Conservation (phyloP, 2,797 vertebrate genomes). For the Lepus oiostolus region DNA sequence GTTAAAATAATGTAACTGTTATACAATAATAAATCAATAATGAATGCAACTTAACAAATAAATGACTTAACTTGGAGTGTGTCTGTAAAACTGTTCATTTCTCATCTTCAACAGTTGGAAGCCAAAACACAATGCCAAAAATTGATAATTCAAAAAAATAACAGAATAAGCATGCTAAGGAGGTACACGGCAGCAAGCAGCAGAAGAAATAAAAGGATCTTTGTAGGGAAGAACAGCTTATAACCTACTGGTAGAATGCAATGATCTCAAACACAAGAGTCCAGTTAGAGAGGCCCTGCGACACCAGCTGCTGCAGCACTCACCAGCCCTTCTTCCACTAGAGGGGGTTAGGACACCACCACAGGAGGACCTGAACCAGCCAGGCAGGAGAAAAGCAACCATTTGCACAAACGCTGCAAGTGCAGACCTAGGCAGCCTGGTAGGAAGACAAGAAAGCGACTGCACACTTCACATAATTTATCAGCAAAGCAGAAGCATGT, state of each 20-base stretch:
- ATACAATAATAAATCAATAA: slow-evolving; percentile 44
- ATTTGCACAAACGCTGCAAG: neutral
- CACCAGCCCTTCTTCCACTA: slow-evolving; percentile 68
- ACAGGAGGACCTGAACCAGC: neutral
- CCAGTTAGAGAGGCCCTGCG: neutral
- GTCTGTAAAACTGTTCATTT: slow-evolving; percentile 57
- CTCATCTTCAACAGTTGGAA: slow-evolving; percentile 46
- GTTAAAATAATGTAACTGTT: slow-evolving; percentile 12
- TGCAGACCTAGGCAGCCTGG: neutral
- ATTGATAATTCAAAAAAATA: slow-evolving; percentile 23
- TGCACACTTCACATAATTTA: slow-evolving; percentile 6
- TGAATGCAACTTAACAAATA: slow-evolving; percentile 34
- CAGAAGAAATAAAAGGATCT: slow-evolving; percentile 29
- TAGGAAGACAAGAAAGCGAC: neutral
- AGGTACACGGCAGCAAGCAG: neutral
- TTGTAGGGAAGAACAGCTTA: neutral
- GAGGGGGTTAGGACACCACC: slow-evolving; percentile 63
- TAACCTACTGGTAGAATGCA: neutral
- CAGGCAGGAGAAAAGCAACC: neutral
- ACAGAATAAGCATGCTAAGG: slow-evolving; percentile 24
- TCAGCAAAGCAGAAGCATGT: slow-evolving; percentile 39
- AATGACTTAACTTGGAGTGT: neutral
- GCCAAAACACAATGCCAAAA: slow-evolving; percentile 43
- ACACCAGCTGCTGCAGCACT: neutral
- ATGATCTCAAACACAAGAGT: neutral